Evolutionary conservation across 1,140 invertebrate genomes (phyloP).

Genomic region (Papilio machaon): DNA sequence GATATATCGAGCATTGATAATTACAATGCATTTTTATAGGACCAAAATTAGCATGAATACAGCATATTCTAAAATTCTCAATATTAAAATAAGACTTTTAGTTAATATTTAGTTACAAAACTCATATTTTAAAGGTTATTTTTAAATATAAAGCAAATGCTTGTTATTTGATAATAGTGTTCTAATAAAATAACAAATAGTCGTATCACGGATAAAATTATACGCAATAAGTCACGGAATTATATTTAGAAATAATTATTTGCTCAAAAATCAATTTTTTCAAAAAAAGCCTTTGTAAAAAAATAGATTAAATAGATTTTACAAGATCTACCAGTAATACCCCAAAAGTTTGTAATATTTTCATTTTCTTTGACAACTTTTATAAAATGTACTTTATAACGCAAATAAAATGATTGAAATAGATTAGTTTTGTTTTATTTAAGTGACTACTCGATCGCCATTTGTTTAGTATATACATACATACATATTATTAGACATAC

Average conservation of each 20-base stretch:
- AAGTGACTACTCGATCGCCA: not conserved
- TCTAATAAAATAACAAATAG: not conserved
- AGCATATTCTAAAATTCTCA: not conserved
- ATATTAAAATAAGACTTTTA: not conserved
- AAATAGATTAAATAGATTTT: conserved; percentile 3
- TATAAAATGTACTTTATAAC: conserved; percentile 55
- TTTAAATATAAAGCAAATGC: not conserved
- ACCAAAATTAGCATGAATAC: not conserved
- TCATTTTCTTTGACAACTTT: conserved; percentile 47
- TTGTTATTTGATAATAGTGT: not conserved
- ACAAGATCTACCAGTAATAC: not conserved
- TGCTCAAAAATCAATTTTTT: conserved; percentile 6
- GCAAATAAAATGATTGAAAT: conserved; percentile 52
- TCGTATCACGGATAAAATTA: not conserved
- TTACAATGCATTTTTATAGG: no score
- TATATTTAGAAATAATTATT: not conserved
- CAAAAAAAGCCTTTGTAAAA: not conserved
- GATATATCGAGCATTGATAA: no score
- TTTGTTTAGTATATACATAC: not conserved
- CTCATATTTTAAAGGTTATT: no score
- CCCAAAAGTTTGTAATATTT: conserved; percentile 32
- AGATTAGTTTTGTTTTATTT: conserved; percentile 44
- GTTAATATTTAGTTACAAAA: not conserved
- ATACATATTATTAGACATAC: no score
- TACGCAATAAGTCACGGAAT: not conserved